Conservation (phyloP, 2,888 invertebrate species). For the Hydriomena furcata region DNA sequence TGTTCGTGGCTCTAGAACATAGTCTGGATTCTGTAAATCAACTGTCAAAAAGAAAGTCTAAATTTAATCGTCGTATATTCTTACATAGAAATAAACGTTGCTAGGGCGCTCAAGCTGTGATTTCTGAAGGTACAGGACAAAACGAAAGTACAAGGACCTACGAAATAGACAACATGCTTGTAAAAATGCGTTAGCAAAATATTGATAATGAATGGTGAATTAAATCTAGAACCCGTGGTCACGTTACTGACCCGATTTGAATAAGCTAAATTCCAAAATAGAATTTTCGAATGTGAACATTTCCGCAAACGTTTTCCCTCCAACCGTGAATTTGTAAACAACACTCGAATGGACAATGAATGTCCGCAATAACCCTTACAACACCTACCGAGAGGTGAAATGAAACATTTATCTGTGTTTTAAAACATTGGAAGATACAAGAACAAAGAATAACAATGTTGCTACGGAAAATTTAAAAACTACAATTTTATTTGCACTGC, state of each 20-base stretch:
- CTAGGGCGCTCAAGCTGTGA: too few species aligned
- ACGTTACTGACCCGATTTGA: background rate
- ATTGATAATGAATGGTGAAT: background rate
- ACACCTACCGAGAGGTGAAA: slow-evolving; percentile 22
- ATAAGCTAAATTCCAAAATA: slow-evolving; percentile 3
- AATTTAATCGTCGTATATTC: too few species aligned
- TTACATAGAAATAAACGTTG: too few species aligned
- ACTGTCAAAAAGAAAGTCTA: too few species aligned
- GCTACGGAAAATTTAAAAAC: background rate
- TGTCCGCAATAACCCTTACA: slow-evolving; percentile 26
- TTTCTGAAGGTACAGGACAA: too few species aligned
- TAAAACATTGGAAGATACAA: background rate
- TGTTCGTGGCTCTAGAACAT: too few species aligned
- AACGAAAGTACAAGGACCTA: too few species aligned
- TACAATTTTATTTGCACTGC: too few species aligned
- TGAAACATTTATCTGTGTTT: slow-evolving; percentile 5
- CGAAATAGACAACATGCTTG: too few species aligned
- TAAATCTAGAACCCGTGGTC: background rate
- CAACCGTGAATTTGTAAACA: slow-evolving; percentile 33
- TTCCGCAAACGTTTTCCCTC: slow-evolving; percentile 15
- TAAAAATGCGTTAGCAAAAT: too few species aligned
- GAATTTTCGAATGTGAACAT: slow-evolving; percentile 3
- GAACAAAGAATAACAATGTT: slow-evolving; percentile 2
- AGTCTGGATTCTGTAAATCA: too few species aligned
- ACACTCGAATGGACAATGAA: slow-evolving; percentile 27